Base-by-base conservation (phyloP, 2,797 vertebrate genomes). In the Microctenopoma lineatum region DNA sequence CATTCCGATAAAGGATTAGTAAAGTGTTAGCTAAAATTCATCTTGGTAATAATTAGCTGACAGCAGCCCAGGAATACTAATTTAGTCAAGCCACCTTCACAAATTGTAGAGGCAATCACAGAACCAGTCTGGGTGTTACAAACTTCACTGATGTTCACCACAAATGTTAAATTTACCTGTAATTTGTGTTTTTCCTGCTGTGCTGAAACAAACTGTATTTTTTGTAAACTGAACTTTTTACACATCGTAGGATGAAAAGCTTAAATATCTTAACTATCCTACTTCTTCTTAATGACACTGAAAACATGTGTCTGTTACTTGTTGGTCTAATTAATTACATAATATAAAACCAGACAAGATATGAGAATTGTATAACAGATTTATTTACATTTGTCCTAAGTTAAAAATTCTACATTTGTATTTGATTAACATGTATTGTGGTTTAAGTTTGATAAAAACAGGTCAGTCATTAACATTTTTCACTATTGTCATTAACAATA, bases 371-470 rank as follows among this genome's bases (percentile, higher is more conserved):
- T 29, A 59, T 27, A 65, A 27, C 5, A 65, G 51, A 54, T 89
- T 83, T 85, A 87, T 87, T 89, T 50, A 71, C 57, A 76, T 58
- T 51, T 61, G 62, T 56, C 47, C 39, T 13, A 56, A 27, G 27
- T 41, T 46, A 51, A 25, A 66, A 39, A 29, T 62, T 59, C 65
- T 53, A 64, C 39, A 64, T 55, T 68, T 65, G 66, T 45, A 11
- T 70, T 34, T 36, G 21, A 45, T 56, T 39, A 56, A 25, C n/a
- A 58, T 29, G 34, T 46, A 42, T 53, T 62, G 21, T 27, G 36
- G 39, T 21, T 26, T 52, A 7, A 32, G 54, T 13, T n/a, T 41
- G 57, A 66, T 47, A 59, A 15, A 74, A 68, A 73, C 15, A 60
- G 41, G 59, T 63, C 36, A 42, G 25, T 39, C 56, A 66, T 60